Evolutionary conservation across 2,797 vertebrate species (phyloP).

Genomic region (Sebastes diploproa): DNA sequence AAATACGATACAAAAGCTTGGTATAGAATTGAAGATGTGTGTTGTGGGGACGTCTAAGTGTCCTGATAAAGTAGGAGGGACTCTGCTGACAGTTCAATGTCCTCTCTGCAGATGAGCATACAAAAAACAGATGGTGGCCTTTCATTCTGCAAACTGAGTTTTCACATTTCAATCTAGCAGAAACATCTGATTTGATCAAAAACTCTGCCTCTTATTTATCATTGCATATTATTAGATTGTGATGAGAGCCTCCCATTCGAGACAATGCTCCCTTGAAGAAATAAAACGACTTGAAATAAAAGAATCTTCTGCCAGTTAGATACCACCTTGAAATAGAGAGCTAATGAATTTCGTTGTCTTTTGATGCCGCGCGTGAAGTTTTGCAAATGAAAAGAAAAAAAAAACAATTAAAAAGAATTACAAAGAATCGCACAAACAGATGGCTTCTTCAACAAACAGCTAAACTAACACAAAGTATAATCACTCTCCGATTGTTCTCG

Average conservation of each 20-base stretch:
- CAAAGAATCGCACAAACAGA: slow-evolving; percentile 76
- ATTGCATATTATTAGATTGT: slow-evolving; percentile 72
- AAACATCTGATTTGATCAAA: slow-evolving; percentile 81
- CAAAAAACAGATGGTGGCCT: slow-evolving; percentile 81
- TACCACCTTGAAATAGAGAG: slow-evolving; percentile 71
- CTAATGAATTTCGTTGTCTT: slow-evolving; percentile 76
- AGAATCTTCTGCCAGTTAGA: slow-evolving; percentile 77
- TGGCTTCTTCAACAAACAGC: slow-evolving; percentile 69
- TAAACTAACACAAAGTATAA: slow-evolving; percentile 61
- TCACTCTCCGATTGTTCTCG: slow-evolving; percentile 58
- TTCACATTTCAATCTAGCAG: slow-evolving; percentile 71
- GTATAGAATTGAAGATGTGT: slow-evolving; percentile 50
- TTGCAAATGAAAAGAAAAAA: slow-evolving; percentile 58
- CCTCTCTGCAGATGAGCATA: slow-evolving; percentile 67
- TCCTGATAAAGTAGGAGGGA: slow-evolving; percentile 63
- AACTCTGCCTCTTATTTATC: slow-evolving; percentile 72
- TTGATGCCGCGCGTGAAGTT: slow-evolving; percentile 77
- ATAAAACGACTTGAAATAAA: slow-evolving; percentile 73
- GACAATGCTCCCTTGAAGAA: slow-evolving; percentile 77
- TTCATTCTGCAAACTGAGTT: slow-evolving; percentile 75
- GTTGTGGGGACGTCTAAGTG: slow-evolving; percentile 60
- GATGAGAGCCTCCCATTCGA: slow-evolving; percentile 68
- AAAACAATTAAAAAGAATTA: slow-evolving; percentile 71
- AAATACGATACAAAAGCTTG: slow-evolving; percentile 47
- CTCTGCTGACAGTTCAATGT: slow-evolving; percentile 75